Percentiles rank a stretch among this genome's conserved stretches.
Conservation (phyloP, 2,113 vertebrate genomes). For the Cisticola juncidis region DNA sequence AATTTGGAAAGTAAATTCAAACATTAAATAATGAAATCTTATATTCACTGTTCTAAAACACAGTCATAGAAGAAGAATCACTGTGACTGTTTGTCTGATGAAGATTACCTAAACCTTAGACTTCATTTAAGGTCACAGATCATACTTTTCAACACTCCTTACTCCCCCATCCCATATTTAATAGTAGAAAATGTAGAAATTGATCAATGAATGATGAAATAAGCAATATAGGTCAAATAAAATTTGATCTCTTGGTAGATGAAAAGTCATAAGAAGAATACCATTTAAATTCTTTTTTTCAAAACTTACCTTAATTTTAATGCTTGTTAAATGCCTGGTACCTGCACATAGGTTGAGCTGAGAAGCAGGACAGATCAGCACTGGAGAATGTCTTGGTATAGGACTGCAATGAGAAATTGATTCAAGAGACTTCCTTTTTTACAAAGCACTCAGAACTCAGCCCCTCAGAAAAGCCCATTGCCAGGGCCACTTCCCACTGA, state of each 20-base stretch:
- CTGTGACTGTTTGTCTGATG: neutral
- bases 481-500: neutral
- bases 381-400: neutral
- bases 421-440: slow-evolving; percentile 1
- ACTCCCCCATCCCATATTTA: neutral
- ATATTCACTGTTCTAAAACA: neutral
- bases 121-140: neutral
- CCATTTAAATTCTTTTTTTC: neutral
- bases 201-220: neutral
- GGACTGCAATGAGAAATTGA: neutral
- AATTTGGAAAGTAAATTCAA: neutral
- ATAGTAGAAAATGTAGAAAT: neutral
- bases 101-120: neutral
- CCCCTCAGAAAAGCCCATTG: neutral
- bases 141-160: neutral
- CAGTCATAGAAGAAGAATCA: neutral
- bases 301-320: neutral
- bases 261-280: neutral
- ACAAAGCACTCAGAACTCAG: neutral
- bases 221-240: neutral
- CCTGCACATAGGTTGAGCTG: neutral
- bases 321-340: neutral
- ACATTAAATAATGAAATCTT: neutral
- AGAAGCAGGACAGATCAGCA: neutral
- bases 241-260: neutral